These are phyloP conservation scores for Caenorhabditis panamensis DNA, from an alignment of 2,888 invertebrate species.

Conservation along the genomic window DNA sequence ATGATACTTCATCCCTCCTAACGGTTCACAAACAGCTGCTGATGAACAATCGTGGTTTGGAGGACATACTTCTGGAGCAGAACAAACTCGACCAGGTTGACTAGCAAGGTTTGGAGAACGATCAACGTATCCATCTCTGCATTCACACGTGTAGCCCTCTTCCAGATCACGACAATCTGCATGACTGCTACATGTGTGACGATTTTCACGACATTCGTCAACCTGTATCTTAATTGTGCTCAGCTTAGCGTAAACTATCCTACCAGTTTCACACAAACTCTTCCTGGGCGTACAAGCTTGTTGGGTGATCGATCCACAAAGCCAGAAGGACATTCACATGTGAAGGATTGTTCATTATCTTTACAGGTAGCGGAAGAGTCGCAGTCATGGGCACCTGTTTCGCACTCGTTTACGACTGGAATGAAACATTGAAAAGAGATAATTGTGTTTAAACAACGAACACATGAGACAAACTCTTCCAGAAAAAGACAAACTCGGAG, in stretches of 20 bases:
- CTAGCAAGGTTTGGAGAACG: constrained; percentile 79
- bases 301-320: constrained; percentile 80
- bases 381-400: constrained; percentile 79
- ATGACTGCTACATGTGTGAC: constrained; percentile 80
- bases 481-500: constrained; percentile 80
- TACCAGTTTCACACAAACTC: constrained; percentile 77
- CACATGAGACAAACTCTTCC: constrained; percentile 80
- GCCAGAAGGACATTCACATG: constrained; percentile 79
- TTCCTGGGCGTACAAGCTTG: constrained; percentile 75
- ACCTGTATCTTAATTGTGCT: too few species aligned
- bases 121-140: constrained; percentile 80
- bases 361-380: constrained; percentile 78
- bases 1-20: constrained; percentile 79
- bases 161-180: constrained; percentile 81
- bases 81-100: constrained; percentile 80
- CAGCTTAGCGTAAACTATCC: background rate
- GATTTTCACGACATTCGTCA: constrained; percentile 77
- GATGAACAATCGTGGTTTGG: constrained; percentile 80
- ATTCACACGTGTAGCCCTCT: constrained; percentile 81
- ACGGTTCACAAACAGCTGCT: constrained; percentile 81
- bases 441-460: constrained; percentile 38
- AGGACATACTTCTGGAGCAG: constrained; percentile 80
- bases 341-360: constrained; percentile 81
- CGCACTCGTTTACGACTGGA: constrained; percentile 79
- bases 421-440: background rate